phyloP scores from a whole-genome alignment of 2,797 vertebrate species.

The Chelidonichthys spinosus region DNA sequence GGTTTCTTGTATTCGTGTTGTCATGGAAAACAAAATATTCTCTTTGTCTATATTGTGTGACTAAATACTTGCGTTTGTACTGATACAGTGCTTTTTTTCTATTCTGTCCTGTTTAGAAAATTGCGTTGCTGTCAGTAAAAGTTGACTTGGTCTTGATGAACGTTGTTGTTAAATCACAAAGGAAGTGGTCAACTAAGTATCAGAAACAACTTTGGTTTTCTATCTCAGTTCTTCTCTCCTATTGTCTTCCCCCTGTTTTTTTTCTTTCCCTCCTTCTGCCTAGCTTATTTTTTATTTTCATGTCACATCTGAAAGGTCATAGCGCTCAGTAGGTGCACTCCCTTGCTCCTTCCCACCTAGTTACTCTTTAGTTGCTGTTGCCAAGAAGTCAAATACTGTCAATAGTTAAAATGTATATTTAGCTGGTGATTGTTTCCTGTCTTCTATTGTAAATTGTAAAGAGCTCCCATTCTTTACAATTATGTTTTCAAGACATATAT shows the following conservation, averaged over 20 bases:
- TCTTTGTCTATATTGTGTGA: neutral
- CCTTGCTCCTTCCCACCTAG: neutral
- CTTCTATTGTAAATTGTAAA: neutral
- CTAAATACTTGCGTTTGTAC: constrained; percentile 1
- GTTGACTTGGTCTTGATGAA: neutral
- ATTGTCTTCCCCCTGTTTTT: constrained; percentile 7
- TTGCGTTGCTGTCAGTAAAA: neutral
- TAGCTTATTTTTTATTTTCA: constrained; percentile 1
- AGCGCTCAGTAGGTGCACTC: constrained; percentile 8
- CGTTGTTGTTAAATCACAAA: neutral
- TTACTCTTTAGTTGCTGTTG: constrained; percentile 24
- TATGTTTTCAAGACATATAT: constrained; percentile 7
- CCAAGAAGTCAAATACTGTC: constrained; percentile 40
- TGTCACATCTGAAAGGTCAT: constrained; percentile 55
- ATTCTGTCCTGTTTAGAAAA: constrained; percentile 1
- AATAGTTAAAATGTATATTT: constrained; percentile 4
- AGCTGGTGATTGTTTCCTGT: neutral
- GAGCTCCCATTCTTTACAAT: neutral
- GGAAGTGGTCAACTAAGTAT: constrained; percentile 1
- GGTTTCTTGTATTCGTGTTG: constrained; percentile 19
- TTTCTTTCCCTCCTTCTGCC: constrained; percentile 6
- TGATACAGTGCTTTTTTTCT: neutral
- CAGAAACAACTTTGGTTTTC: constrained; percentile 18
- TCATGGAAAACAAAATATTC: constrained; percentile 21
- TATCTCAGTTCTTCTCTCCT: neutral